phyloP scores from a whole-genome alignment of 2,797 vertebrate species.

The Pitangus sulphuratus region DNA sequence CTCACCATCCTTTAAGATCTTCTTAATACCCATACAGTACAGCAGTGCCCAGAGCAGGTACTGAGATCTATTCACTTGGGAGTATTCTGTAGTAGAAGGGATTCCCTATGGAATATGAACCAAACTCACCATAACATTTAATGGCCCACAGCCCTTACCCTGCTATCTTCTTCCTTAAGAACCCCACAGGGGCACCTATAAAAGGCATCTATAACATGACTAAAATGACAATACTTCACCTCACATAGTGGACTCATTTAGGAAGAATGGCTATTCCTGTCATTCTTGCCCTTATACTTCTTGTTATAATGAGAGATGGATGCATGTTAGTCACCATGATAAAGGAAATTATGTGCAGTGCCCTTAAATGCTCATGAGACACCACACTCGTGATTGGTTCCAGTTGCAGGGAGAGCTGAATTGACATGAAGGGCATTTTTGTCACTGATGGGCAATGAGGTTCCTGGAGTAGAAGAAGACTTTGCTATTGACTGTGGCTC shows the following conservation, averaged over 20 bases:
- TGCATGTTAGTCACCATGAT: not conserved
- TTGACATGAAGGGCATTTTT: not conserved
- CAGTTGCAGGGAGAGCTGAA: not conserved
- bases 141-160: not conserved
- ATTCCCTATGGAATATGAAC: not conserved
- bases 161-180: not conserved
- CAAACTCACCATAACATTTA: not conserved
- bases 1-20: not conserved
- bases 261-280: not conserved
- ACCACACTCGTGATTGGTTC: fast-evolving
- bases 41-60: not conserved
- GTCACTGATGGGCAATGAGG: not conserved
- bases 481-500: not conserved
- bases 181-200: not conserved
- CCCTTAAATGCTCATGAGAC: not conserved
- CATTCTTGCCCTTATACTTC: not conserved
- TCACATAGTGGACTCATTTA: fast-evolving
- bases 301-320: not conserved
- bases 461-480: not conserved
- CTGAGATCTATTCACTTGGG: not conserved
- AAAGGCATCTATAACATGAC: not conserved
- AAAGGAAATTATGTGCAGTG: not conserved
- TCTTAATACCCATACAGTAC: not conserved
- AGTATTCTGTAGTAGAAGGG: not conserved
- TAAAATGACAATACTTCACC: not conserved